Percentiles rank a stretch among this genome's conserved stretches.
phyloP scores from a whole-genome alignment of 2,113 vertebrate genomes.

The Pandion haliaetus region DNA sequence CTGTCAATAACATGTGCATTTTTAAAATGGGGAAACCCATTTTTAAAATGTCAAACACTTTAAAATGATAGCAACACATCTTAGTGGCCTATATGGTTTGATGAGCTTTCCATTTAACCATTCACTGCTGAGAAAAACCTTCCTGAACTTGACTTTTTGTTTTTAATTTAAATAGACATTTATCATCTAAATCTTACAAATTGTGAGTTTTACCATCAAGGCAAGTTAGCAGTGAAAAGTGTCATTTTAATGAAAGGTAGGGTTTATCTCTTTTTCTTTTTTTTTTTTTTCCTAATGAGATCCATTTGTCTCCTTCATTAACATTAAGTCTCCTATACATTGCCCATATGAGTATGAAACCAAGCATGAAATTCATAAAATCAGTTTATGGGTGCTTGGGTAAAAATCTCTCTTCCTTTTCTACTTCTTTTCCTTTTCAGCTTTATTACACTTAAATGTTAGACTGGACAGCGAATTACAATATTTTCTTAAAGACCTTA shows the following conservation, averaged over 20 bases:
- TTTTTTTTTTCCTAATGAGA: neutral
- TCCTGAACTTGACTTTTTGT: neutral
- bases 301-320: neutral
- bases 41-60: conserved; percentile 60
- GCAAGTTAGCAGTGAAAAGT: neutral
- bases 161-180: neutral
- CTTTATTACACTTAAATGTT: neutral
- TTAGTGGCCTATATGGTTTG: neutral
- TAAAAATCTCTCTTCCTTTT: neutral
- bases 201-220: neutral
- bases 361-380: neutral
- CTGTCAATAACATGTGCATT: conserved; percentile 62
- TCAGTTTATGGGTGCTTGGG: neutral
- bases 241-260: neutral
- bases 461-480: neutral
- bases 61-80: conserved; percentile 7
- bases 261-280: neutral
- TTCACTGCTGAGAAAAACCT: neutral
- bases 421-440: neutral
- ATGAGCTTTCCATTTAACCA: neutral
- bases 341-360: neutral
- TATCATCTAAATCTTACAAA: neutral
- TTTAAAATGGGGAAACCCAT: conserved; percentile 67
- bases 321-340: neutral
- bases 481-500: neutral